phyloP scores from a whole-genome alignment of 2,113 vertebrate genomes.

The Coturnix japonica region DNA sequence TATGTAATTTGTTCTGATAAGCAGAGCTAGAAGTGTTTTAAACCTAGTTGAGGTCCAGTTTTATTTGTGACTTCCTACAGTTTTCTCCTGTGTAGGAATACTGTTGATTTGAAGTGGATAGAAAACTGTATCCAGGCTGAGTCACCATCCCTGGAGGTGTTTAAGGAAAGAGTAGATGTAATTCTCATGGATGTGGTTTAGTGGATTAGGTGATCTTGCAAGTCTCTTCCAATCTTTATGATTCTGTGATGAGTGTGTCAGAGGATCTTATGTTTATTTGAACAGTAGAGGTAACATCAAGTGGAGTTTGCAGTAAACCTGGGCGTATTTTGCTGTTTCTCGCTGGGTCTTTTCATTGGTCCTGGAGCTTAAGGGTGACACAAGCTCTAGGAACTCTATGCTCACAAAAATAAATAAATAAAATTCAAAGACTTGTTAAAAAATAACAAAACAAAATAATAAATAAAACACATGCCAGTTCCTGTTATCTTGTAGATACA shows the following conservation, averaged over 20 bases:
- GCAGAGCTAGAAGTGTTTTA: not conserved
- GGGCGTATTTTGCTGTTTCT: fast-evolving
- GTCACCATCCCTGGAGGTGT: too few relatives aligned
- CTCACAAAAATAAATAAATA: not conserved
- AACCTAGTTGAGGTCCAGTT: not conserved
- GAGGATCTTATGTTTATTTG: not conserved
- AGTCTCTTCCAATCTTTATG: too few relatives aligned
- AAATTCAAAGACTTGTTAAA: not conserved
- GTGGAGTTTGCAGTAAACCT: not conserved
- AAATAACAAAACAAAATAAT: not conserved
- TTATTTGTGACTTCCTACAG: not conserved
- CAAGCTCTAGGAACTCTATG: not conserved
- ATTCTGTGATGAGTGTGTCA: too few relatives aligned
- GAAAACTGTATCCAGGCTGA: not conserved
- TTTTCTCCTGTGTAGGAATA: not conserved
- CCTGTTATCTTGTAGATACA: not conserved
- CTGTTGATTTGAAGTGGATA: not conserved
- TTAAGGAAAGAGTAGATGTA: too few relatives aligned
- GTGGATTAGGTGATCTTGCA: too few relatives aligned
- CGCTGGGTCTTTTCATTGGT: not conserved
- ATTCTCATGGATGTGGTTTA: too few relatives aligned
- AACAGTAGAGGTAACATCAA: not conserved
- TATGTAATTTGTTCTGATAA: not conserved
- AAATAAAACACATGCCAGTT: not conserved
- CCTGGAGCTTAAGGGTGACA: not conserved